A percentile compares a stretch with the other conserved stretches of the same genome.
phyloP scores from a whole-genome alignment of 92 coral and sea anemone species.

The Meandrina meandrites region DNA sequence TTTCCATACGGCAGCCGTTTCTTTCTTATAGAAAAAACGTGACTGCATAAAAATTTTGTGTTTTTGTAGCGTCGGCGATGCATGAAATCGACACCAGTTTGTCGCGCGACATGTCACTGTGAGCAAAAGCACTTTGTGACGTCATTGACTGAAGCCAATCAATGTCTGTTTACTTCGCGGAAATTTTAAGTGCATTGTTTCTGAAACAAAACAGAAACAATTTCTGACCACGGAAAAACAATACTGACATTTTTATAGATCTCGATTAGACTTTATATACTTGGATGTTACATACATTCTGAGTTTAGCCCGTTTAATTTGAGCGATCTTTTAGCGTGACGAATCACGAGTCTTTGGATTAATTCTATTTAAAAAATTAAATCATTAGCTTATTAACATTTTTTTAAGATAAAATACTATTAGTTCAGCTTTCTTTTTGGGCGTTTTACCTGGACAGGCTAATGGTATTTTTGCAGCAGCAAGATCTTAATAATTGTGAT shows the following conservation, averaged over 20 bases:
- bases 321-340: neutral
- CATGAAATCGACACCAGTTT: slow-evolving; percentile 55
- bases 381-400: neutral
- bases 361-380: neutral
- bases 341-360: neutral
- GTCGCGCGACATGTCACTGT: slow-evolving; percentile 34
- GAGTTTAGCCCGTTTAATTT: too few species aligned
- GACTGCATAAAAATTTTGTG: slow-evolving; percentile 1
- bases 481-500: neutral
- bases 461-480: neutral
- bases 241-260: neutral
- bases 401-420: neutral
- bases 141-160: slow-evolving; percentile 35
- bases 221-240: neutral
- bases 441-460: neutral
- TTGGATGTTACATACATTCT: too few species aligned
- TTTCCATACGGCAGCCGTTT: slow-evolving; percentile 61
- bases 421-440: neutral
- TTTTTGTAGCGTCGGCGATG: slow-evolving; percentile 14
- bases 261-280: neutral
- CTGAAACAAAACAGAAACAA: neutral
- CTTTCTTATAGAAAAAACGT: neutral
- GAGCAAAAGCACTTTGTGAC: slow-evolving; percentile 44
- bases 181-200: neutral
- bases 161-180: neutral